Conservation (phyloP, 2,888 invertebrate species). For the Phaedon cochleariae region DNA sequence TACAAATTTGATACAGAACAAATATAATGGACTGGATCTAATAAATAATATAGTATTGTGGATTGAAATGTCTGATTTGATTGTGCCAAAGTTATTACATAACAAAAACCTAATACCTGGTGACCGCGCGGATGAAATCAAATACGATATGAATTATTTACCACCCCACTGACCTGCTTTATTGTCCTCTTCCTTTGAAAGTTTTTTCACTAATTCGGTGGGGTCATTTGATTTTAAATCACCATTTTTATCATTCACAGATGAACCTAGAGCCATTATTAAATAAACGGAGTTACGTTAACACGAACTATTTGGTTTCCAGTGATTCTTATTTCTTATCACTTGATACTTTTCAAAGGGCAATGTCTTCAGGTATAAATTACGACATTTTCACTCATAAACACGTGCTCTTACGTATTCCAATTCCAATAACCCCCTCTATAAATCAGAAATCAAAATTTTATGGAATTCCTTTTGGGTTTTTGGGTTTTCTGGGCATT, state of each 20-base stretch:
- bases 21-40: no score
- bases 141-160: background rate
- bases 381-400: constrained; percentile 42
- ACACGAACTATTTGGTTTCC: background rate
- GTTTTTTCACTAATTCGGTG: constrained; percentile 43
- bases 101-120: background rate
- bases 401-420: constrained; percentile 51
- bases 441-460: constrained; percentile 3
- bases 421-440: constrained; percentile 47
- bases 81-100: constrained; percentile 11
- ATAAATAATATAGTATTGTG: no score
- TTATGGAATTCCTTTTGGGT: background rate
- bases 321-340: constrained; percentile 1
- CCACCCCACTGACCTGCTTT: constrained; percentile 43
- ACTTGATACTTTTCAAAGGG: background rate
- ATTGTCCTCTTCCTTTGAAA: constrained; percentile 35
- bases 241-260: constrained; percentile 47
- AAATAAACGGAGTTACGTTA: constrained; percentile 2
- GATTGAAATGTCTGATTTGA: no score
- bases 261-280: constrained; percentile 55
- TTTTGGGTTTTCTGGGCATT: no score
- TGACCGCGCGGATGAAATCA: background rate
- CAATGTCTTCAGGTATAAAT: constrained; percentile 7
- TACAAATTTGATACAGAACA: no score
- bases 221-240: constrained; percentile 42